These are phyloP conservation scores for Drosophila busckii DNA, from an alignment of 1,140 invertebrate species.

Conservation along the genomic window DNA sequence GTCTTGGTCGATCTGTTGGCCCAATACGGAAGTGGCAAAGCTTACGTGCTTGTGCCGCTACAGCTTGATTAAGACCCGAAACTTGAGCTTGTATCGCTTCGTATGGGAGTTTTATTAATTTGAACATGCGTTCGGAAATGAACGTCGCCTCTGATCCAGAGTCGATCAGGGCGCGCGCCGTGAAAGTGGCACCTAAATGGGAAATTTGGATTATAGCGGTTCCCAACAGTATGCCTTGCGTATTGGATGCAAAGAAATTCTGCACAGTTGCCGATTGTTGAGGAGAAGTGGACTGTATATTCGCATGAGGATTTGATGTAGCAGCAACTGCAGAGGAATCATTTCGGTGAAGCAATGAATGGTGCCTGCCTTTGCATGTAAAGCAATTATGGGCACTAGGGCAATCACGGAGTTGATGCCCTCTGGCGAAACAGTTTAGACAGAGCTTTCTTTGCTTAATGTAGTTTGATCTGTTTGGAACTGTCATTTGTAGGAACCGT, in stretches of 20 bases:
- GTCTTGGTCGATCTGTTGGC: neutral
- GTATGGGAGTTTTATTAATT: neutral
- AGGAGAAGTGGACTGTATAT: neutral
- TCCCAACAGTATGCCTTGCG: neutral
- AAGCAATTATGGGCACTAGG: too few species aligned
- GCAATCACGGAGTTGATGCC: too few species aligned
- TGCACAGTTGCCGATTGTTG: neutral
- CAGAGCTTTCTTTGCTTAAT: too few species aligned
- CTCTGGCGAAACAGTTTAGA: too few species aligned
- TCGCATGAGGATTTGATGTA: neutral
- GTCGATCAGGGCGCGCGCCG: neutral
- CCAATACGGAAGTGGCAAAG: neutral
- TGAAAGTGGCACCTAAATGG: neutral
- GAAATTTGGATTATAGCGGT: neutral
- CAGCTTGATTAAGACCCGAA: neutral
- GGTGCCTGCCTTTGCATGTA: too few species aligned
- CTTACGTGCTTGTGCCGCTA: neutral
- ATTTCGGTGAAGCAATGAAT: too few species aligned
- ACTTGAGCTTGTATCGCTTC: neutral
- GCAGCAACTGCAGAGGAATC: neutral
- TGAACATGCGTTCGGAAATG: neutral
- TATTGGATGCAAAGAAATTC: neutral
- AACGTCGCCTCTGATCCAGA: conserved; percentile 3
- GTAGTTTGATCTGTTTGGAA: too few species aligned
- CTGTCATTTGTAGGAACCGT: too few species aligned